A percentile compares a stretch with the other conserved stretches of the same genome.
These are phyloP conservation scores for Ennomos erosarius DNA, from an alignment of 2,888 invertebrate species.

Conservation along the genomic window DNA sequence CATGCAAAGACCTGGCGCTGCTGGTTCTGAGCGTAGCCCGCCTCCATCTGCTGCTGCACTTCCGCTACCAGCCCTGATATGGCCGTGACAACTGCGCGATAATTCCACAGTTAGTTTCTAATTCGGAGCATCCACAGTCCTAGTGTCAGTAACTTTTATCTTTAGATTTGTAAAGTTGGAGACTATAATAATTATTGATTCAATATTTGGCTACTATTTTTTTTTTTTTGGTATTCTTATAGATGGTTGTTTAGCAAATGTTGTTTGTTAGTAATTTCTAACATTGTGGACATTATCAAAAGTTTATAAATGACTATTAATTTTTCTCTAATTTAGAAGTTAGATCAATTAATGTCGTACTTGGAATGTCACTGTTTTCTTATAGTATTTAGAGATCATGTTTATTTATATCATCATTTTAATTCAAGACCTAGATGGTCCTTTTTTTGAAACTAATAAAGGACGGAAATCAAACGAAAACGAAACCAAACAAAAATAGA, in stretches of 20 bases:
- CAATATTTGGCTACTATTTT: too few relatives aligned
- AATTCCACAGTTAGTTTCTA: slow-evolving; percentile 46
- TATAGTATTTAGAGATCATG: too few relatives aligned
- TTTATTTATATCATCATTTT: background rate
- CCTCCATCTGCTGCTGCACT: slow-evolving; percentile 91
- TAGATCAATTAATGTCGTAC: too few relatives aligned
- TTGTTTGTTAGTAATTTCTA: too few relatives aligned
- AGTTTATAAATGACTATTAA: too few relatives aligned
- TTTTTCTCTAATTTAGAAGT: too few relatives aligned
- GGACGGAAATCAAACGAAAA: slow-evolving; percentile 49
- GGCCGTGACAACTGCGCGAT: slow-evolving; percentile 90
- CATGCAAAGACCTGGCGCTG: slow-evolving; percentile 84
- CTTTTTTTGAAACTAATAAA: background rate
- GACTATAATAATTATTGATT: too few relatives aligned
- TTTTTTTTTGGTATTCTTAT: too few relatives aligned
- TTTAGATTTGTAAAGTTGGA: background rate
- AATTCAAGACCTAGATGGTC: background rate
- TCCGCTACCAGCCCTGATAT: slow-evolving; percentile 92
- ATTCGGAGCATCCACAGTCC: too few relatives aligned
- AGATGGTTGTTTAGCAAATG: too few relatives aligned
- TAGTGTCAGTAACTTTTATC: slow-evolving; percentile 4
- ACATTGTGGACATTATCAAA: too few relatives aligned
- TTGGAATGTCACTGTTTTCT: too few relatives aligned
- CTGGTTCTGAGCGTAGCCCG: slow-evolving; percentile 78
- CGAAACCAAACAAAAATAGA: slow-evolving; percentile 61